phyloP scores from a whole-genome alignment of 1,140 invertebrate genomes.

The Calosoma granatense region DNA sequence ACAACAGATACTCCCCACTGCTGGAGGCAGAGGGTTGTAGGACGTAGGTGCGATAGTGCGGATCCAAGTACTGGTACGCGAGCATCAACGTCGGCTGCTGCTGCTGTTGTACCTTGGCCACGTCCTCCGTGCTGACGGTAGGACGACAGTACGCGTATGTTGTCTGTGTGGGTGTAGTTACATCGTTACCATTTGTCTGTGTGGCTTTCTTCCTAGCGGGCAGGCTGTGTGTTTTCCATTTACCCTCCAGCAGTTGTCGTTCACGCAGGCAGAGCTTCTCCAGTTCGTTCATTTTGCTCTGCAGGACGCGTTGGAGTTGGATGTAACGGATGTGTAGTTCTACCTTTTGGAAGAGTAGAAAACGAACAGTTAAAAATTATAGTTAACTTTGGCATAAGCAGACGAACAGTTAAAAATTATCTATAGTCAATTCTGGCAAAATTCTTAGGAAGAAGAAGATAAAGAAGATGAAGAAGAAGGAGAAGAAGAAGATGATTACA shows the following conservation, averaged over 20 bases:
- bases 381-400: no score
- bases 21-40: constrained; percentile 46
- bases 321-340: constrained; percentile 87
- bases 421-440: no score
- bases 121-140: constrained; percentile 60
- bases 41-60: constrained; percentile 51
- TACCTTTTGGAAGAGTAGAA: constrained; percentile 49
- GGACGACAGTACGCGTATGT: constrained; percentile 46
- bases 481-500: no score
- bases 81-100: constrained; percentile 45
- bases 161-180: constrained; percentile 31
- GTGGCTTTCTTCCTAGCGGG: constrained; percentile 65
- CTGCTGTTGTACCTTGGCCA: constrained; percentile 43
- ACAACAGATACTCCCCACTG: constrained; percentile 56
- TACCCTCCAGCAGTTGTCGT: constrained; percentile 68
- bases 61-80: constrained; percentile 59
- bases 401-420: no score
- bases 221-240: constrained; percentile 79
- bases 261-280: constrained; percentile 74
- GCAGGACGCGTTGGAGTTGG: constrained; percentile 71
- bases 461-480: no score
- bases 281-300: constrained; percentile 77
- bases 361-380: no score
- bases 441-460: no score
- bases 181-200: constrained; percentile 42